These are phyloP conservation scores for Molossus molossus DNA, from an alignment of 2,797 vertebrate genomes.

Conservation along the genomic window DNA sequence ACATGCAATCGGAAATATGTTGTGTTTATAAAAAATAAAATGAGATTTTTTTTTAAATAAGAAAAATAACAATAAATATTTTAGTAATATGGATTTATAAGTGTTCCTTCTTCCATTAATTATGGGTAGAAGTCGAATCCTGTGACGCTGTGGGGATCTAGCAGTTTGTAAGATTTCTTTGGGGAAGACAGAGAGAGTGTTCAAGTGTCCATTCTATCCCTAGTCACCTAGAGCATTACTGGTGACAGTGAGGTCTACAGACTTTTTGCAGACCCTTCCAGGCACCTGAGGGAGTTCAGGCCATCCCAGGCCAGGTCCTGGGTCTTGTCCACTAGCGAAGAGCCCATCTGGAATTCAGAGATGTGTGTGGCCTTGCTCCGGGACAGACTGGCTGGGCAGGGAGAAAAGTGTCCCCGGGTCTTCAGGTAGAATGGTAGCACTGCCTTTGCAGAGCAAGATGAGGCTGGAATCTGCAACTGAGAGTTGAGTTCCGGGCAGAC, in stretches of 20 bases:
- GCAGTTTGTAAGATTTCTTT: neutral
- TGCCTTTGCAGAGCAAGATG: neutral
- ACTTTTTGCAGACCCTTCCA: neutral
- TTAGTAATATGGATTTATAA: constrained; percentile 4
- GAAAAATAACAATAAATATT: constrained; percentile 34
- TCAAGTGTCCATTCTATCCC: neutral
- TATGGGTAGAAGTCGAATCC: neutral
- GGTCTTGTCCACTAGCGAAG: neutral
- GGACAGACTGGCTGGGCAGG: neutral
- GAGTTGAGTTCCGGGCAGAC: constrained; percentile 26
- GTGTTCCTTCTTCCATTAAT: constrained; percentile 13
- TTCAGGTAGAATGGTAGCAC: neutral
- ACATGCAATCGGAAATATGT: neutral
- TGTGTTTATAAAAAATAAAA: neutral
- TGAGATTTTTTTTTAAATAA: constrained; percentile 57
- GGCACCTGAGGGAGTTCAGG: neutral
- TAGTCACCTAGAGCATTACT: neutral
- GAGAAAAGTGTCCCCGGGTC: neutral
- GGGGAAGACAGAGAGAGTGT: neutral
- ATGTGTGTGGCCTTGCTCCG: neutral
- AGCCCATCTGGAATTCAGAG: neutral
- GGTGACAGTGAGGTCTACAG: neutral
- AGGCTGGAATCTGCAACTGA: neutral
- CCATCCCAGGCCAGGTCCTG: too few relatives aligned
- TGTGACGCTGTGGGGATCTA: neutral